Percentiles rank a stretch among this genome's conserved stretches.
Conservation (phyloP, 2,797 vertebrate species). For the Delichon dasypus region DNA sequence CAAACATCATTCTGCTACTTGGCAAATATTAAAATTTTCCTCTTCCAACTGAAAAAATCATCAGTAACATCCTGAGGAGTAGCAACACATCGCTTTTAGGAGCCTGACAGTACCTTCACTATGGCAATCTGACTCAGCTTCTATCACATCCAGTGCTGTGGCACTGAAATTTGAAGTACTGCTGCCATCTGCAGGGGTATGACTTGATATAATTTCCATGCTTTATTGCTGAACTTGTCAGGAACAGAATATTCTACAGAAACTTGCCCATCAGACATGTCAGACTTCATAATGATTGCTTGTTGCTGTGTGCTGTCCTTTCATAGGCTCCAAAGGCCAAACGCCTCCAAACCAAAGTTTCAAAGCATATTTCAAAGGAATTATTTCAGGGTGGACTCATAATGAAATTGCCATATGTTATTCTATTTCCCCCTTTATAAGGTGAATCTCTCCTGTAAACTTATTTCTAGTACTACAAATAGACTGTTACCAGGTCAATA, state of each 20-base stretch:
- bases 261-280: neutral
- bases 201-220: neutral
- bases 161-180: constrained; percentile 74
- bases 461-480: neutral
- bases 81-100: neutral
- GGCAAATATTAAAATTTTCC: neutral
- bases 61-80: neutral
- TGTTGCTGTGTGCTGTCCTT: neutral
- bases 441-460: neutral
- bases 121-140: neutral
- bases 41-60: neutral
- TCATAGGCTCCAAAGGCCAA: neutral
- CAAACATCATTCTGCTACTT: neutral
- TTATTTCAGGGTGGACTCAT: neutral
- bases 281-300: neutral
- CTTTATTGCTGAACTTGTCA: neutral
- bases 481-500: neutral
- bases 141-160: neutral
- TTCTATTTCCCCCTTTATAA: neutral
- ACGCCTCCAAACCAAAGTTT: neutral
- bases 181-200: constrained; percentile 80
- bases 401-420: neutral
- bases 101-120: neutral
- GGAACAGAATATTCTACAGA: neutral
- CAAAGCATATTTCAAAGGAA: neutral